Evolutionary conservation across 1,140 invertebrate genomes (phyloP), one percentile per base, ranked within the genome.

Genomic region (Macrobrachium nipponense): DNA sequence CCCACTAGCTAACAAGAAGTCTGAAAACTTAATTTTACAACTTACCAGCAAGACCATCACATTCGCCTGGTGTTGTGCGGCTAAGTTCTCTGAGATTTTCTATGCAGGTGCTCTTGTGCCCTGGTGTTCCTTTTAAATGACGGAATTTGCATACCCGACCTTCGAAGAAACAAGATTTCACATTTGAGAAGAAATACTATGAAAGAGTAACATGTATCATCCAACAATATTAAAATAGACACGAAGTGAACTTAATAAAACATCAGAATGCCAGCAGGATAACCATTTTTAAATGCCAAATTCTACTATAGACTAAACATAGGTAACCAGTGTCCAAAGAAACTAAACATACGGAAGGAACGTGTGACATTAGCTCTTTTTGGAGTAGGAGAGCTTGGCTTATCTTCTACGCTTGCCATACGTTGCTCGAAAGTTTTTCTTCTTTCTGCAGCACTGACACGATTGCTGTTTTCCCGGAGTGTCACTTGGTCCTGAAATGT

Each of bases 51-150:
- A 98, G 97, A 68, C 97, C 95, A 92, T 98, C 96, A 91, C 97
- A 97, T 91, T 98, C 97, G 44, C 97, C 96, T 7, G 97, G 96
- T 89, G 98, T 95, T 90, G 97, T 97, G 68, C 96, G 94, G 91
- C 96, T 97, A 11, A 98, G 92, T 90, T 97, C 97, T 73, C 96
- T 93, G 76, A 98, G 93, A 91, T 98, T 98, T 90, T 98, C 97
- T 88, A 98, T 96, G 89, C 98, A 96, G 0, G 94, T 95, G 20
- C 95, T 97, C 91, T 97, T 97, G 91, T 98, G 97, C 11, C 95
- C 94, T 3, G 96, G 94, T 10, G 95, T 97, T 58, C 97, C 97
- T 91, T 98, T 98, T 86, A 98, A 91, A 90, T 98, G 97, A 15
- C 97, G 94, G 90, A 97, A 98, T 91, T 99, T 98, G 0, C 97